Evolutionary conservation across 92 coral and sea anemone genomes (phyloP), one percentile per base, ranked within the genome.

Genomic region (Pocillopora meandrina): DNA sequence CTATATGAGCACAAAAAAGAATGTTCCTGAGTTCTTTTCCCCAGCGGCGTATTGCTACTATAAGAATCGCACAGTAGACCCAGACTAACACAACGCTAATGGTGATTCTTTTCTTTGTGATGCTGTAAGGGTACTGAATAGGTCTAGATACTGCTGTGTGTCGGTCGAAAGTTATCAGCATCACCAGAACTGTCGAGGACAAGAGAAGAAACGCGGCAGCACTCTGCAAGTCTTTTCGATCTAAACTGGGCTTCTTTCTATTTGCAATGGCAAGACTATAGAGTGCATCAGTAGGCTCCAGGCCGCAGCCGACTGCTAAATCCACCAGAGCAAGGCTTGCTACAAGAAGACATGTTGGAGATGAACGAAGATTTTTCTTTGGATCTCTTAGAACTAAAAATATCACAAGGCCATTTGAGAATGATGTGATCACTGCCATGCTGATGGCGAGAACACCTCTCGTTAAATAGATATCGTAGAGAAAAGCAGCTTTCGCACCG

Each of bases 261-360:
- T 52, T 65, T 1, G 79, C 85, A 5, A 78, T 65, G 0, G 92
- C 80, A 65, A 87, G 80, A 65, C 49, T 87, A 80, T 84, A 92
- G 74, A 74, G 87, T 12, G 93, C 91, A 56, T 92, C 89, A 0
- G 85, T 77, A 2, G 95, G 95, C 80, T 92, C 95, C 68, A 92
- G 78, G 35, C 84, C 81, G 14, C 83, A n/a, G 4, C 95, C 95
- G 1, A 92, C 95, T 1, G 80, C 36, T 56, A 92, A 92, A 62
- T 92, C 95, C 0, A 90, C 91, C 14, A 87, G 61, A 7, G 93
- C 93, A 62, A 92, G 79, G 76, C 93, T 92, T 1, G 95, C 89
- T 13, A 92, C 82, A 34, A 92, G 84, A 56, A 92, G 67, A 55
- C 86, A 87, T 34, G 92, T 72, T 3, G 91, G 93, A 6, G 95